Conservation (phyloP, 2,797 vertebrate genomes). For the Malacoraja senta region DNA sequence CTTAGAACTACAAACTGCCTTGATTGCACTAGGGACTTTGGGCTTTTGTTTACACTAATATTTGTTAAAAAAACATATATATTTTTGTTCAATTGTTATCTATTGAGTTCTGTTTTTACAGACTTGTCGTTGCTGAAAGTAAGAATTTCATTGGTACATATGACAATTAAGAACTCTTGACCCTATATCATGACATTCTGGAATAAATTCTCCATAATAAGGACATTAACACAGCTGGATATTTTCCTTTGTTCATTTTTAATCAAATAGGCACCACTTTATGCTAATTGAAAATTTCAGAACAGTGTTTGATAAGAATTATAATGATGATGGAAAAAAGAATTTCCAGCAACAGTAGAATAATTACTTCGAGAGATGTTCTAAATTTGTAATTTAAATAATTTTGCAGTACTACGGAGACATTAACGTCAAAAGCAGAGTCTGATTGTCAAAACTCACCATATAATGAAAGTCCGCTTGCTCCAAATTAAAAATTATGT, state of each 20-base stretch:
- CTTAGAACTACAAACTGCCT: no score
- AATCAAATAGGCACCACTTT: neutral
- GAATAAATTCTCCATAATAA: neutral
- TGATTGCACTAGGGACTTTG: no score
- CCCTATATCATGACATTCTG: no score
- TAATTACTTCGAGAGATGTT: neutral
- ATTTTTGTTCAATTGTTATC: no score
- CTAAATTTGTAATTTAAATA: neutral
- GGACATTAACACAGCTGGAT: neutral
- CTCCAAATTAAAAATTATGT: neutral
- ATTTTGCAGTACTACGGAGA: neutral
- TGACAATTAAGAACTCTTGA: no score
- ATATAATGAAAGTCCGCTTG: neutral
- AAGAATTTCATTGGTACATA: no score
- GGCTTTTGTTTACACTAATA: no score
- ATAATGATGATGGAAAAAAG: neutral
- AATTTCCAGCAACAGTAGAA: neutral
- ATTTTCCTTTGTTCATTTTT: neutral
- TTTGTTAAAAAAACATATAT: no score
- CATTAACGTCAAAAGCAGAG: neutral
- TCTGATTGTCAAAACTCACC: neutral
- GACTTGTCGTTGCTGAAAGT: no score
- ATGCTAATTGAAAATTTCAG: neutral
- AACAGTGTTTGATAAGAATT: neutral
- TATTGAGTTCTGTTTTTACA: no score